Evolutionary conservation across 2,113 vertebrate species (phyloP), one percentile per base, ranked within the genome.

Genomic region (Grammomys dolichurus): DNA sequence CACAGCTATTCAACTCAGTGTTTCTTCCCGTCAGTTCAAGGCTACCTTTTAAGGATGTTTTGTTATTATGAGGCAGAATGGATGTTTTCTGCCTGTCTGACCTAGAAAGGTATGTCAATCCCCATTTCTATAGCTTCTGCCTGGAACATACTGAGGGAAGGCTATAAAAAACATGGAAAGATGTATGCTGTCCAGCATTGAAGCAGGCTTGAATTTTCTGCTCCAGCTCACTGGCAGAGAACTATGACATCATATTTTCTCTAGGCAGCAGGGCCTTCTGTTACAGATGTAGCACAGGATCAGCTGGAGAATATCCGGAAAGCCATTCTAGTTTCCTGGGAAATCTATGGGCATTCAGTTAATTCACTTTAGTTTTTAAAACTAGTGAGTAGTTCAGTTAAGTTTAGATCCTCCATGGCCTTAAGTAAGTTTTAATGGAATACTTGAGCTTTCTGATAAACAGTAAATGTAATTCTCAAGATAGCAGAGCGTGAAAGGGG

Each of bases 41-140:
- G 40, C 70, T 10, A 70, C 5, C 33, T 89, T 97, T 98, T 82
- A 98, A 98, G 89, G 48, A 97, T 40, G 16, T 93, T 97, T 96
- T 96, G 87, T 94, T 97, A 80, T 91, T 95, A 97, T 89, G 89
- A 98, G 94, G 95, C 67, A 96, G 91, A 97, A 89, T 94, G 95
- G 98, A 97, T 97, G 96, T 97, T 98, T 98, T 98, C 96, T 98
- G 93, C 95, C 90, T 97, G 58, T 97, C 95, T 98, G 98, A 97
- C 95, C 60, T 36, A 96, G 54, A 98, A 58, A 17, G 14, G 85
- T 87, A 93, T 76, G 87, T 94, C 96, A 97, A 93, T 97, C 93
- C 92, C 88, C 77, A 69, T 80, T 92, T 98, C 97, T 93, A 65
- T 96, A 95, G 82, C 78, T 98, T 98, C 96, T 98, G 22, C 95